Evolutionary conservation across 2,113 vertebrate genomes (phyloP).

Genomic region (Mustelus asterias): DNA sequence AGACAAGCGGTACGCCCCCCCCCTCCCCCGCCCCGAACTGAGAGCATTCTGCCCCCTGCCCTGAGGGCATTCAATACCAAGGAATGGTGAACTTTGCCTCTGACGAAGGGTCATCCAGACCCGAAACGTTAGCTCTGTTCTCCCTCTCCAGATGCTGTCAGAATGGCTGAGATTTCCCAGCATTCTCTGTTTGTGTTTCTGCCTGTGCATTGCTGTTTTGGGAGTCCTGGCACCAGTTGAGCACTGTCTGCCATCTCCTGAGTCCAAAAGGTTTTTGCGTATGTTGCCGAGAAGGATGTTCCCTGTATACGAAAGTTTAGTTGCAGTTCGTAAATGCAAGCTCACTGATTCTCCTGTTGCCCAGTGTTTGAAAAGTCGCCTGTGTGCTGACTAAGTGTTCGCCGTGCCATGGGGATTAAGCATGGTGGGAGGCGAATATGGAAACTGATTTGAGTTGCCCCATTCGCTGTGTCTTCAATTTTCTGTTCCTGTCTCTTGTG

Average conservation of each 20-base stretch:
- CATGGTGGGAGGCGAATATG: background rate
- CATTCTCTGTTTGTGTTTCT: too few relatives aligned
- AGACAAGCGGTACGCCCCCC: background rate
- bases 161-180: too few relatives aligned
- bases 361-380: background rate
- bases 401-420: background rate
- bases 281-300: background rate
- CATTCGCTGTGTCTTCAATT: background rate
- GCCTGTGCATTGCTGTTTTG: background rate
- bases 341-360: background rate
- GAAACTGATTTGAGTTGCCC: background rate
- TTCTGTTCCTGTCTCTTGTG: background rate
- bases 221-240: background rate
- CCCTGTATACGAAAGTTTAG: background rate
- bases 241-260: background rate
- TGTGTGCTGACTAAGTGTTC: background rate
- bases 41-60: background rate
- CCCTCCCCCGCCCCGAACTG: too few relatives aligned
- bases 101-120: too few relatives aligned
- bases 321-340: background rate
- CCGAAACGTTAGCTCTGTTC: too few relatives aligned
- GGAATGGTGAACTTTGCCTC: background rate
- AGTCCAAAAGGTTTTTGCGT: background rate
- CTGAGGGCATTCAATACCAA: background rate
- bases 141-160: too few relatives aligned